A percentile compares a stretch with the other conserved stretches of the same genome.
These are phyloP conservation scores for Clostera curtula DNA, from an alignment of 2,888 invertebrate genomes.

Conservation along the genomic window DNA sequence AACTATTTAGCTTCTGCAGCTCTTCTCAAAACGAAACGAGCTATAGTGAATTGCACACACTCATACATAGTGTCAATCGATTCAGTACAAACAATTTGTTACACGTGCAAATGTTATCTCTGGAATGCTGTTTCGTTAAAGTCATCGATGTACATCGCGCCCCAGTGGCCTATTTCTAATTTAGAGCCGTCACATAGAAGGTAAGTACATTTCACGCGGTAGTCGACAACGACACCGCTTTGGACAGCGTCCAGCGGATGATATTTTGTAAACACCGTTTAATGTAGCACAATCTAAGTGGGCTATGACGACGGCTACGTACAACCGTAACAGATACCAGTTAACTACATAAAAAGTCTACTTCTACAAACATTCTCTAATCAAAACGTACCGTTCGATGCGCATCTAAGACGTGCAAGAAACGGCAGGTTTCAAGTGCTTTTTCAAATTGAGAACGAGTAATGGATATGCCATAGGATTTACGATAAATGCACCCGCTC, in stretches of 20 bases:
- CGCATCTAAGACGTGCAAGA: constrained; percentile 5
- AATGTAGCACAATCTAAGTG: constrained; percentile 52
- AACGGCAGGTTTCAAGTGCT: constrained; percentile 41
- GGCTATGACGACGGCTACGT: constrained; percentile 43
- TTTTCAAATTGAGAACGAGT: constrained; percentile 57
- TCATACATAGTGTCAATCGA: too few relatives aligned
- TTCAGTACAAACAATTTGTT: too few relatives aligned
- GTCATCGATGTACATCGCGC: constrained; percentile 42
- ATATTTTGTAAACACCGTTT: constrained; percentile 62
- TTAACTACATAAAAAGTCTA: constrained; percentile 16
- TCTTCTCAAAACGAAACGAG: too few relatives aligned
- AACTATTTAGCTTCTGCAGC: too few relatives aligned
- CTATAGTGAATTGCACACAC: too few relatives aligned
- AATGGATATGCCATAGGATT: constrained; percentile 58
- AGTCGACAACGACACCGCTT: constrained; percentile 54
- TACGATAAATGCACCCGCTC: constrained; percentile 63
- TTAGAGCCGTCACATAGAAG: constrained; percentile 61
- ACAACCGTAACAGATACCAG: constrained; percentile 32
- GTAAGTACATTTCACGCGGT: constrained; percentile 48
- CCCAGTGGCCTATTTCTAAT: constrained; percentile 53
- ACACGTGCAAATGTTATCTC: too few relatives aligned
- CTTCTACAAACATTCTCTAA: constrained; percentile 28
- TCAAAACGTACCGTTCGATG: constrained; percentile 21
- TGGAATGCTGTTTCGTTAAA: constrained; percentile 36
- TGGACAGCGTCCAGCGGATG: constrained; percentile 64